Evolutionary conservation across 1,140 invertebrate species (phyloP).

Genomic region (Zaprionus davidi): DNA sequence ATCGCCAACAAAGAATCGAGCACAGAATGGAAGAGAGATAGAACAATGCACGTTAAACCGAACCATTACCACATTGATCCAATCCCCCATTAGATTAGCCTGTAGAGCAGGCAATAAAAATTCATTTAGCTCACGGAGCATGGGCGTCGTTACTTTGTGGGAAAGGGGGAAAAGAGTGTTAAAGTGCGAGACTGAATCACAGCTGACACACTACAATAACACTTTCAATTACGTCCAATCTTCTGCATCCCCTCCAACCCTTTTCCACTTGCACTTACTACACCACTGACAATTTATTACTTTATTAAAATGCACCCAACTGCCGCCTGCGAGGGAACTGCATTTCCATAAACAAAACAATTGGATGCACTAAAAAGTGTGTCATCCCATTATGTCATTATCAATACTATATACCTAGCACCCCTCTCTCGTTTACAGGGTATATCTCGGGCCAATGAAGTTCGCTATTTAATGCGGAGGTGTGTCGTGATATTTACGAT

Average conservation of each 20-base stretch:
- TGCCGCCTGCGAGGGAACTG: not conserved
- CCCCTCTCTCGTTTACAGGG: not conserved
- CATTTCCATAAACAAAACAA: constrained; percentile 50
- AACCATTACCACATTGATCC: constrained; percentile 22
- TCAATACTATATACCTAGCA: not conserved
- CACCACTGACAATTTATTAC: not conserved
- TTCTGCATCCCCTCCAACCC: not conserved
- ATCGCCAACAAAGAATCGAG: constrained; percentile 30
- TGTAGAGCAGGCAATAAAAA: constrained; percentile 40
- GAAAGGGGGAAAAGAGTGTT: not conserved
- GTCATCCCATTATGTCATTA: constrained; percentile 33
- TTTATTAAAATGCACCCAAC: constrained; percentile 48
- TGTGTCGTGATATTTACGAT: not conserved
- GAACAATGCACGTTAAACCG: not conserved
- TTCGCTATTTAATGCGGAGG: constrained; percentile 1
- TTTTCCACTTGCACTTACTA: not conserved
- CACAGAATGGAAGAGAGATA: not conserved
- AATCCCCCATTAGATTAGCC: constrained; percentile 15
- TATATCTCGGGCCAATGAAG: not conserved
- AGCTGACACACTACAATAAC: not conserved
- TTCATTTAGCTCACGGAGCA: constrained; percentile 21
- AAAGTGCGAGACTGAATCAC: not conserved
- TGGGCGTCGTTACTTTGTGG: not conserved
- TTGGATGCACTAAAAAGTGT: constrained; percentile 29
- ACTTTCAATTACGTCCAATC: not conserved